phyloP scores from a whole-genome alignment of 2,888 invertebrate species.

The Eristalis intricaria region DNA sequence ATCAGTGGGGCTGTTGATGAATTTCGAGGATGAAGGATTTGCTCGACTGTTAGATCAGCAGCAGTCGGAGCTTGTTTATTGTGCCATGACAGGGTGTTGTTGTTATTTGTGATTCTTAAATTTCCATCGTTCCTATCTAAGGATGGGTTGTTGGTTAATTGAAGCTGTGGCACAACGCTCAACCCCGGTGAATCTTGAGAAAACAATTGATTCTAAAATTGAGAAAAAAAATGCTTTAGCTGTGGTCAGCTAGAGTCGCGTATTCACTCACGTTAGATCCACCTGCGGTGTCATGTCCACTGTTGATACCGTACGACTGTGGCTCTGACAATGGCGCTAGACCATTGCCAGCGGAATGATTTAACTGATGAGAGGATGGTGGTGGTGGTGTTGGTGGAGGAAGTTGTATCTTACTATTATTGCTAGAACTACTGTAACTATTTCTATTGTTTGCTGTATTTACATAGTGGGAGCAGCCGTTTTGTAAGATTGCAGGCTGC shows the following conservation, averaged over 20 bases:
- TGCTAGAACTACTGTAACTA: constrained; percentile 65
- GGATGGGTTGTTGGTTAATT: constrained; percentile 15
- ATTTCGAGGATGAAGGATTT: constrained; percentile 25
- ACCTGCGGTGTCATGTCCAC: constrained; percentile 12
- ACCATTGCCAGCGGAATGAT: constrained; percentile 64
- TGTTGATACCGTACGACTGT: constrained; percentile 35
- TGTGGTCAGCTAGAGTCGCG: background rate
- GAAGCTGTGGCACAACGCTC: constrained; percentile 4
- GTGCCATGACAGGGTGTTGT: constrained; percentile 59
- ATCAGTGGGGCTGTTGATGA: constrained; percentile 58
- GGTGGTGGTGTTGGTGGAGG: constrained; percentile 40
- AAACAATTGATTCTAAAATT: constrained; percentile 43
- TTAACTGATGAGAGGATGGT: constrained; percentile 57
- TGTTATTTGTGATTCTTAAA: constrained; percentile 29
- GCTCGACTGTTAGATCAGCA: background rate
- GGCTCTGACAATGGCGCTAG: constrained; percentile 55
- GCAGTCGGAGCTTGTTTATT: constrained; percentile 49
- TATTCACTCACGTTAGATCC: constrained; percentile 37
- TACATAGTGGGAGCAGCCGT: constrained; percentile 67
- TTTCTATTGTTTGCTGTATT: constrained; percentile 69
- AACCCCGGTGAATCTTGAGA: constrained; percentile 16
- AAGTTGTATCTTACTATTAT: constrained; percentile 62
- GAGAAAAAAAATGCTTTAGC: background rate
- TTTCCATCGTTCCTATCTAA: constrained; percentile 50
- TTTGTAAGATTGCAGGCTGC: constrained; percentile 53